Percentiles rank a stretch among this genome's conserved stretches.
These are phyloP conservation scores for Chloroceryle aenea DNA, from an alignment of 2,113 vertebrate genomes.

Conservation along the genomic window DNA sequence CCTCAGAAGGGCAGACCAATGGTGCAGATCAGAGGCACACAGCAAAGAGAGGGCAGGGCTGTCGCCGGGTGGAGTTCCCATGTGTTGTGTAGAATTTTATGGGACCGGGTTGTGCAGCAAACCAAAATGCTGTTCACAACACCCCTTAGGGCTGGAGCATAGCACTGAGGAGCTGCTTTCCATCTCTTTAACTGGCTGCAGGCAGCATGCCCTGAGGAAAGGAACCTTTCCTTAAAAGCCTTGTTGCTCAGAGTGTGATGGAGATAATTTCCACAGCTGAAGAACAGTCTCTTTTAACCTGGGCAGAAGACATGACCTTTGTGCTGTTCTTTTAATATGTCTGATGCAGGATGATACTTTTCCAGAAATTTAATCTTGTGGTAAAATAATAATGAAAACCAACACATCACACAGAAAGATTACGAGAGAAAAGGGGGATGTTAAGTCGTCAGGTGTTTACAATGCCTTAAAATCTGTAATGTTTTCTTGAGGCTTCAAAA, in stretches of 20 bases:
- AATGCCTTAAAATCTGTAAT: background rate
- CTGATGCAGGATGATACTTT: background rate
- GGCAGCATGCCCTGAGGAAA: background rate
- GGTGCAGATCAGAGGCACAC: background rate
- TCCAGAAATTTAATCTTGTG: background rate
- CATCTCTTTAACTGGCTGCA: background rate
- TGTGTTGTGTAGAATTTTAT: background rate
- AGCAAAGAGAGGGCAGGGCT: background rate
- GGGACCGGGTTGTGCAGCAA: background rate
- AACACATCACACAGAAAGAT: background rate
- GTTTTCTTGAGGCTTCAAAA: background rate
- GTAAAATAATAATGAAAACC: slow-evolving; percentile 3
- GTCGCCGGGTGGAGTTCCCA: background rate
- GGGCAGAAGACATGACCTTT: slow-evolving; percentile 1
- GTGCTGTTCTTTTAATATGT: background rate
- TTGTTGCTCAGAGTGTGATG: background rate
- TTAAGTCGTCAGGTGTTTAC: background rate
- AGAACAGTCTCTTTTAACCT: background rate
- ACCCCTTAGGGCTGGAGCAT: background rate
- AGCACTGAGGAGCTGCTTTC: background rate
- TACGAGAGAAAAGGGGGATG: background rate
- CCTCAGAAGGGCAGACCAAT: background rate
- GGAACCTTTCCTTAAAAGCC: background rate
- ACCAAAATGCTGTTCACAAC: background rate
- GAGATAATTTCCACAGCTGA: background rate